Percentiles rank a stretch among this genome's conserved stretches.
Evolutionary conservation across 30 jellyfish, hydroid and myxozoan species (phyloP).

Genomic region (Aurelia sp.): DNA sequence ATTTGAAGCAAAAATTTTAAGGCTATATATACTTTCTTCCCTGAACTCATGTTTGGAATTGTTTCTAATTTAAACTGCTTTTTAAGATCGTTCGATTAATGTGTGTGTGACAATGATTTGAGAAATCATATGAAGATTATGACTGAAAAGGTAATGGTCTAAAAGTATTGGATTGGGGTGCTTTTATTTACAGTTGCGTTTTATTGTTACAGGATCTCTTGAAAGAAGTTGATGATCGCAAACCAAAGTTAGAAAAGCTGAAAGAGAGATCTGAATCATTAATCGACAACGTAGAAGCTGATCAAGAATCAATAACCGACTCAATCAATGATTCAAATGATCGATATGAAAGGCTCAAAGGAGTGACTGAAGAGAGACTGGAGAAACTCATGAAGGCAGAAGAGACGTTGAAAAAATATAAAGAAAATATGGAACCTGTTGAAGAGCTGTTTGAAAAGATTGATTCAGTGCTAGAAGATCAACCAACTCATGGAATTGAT

Average conservation of each 20-base stretch:
- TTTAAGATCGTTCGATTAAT: too few relatives aligned
- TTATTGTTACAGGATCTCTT: constrained; percentile 28
- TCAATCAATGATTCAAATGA: constrained; percentile 46
- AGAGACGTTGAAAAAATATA: constrained; percentile 40
- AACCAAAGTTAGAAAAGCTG: constrained; percentile 73
- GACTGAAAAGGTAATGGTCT: too few relatives aligned
- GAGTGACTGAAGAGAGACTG: constrained; percentile 34
- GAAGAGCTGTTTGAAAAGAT: constrained; percentile 82
- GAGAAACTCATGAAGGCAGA: constrained; percentile 37
- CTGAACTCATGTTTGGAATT: too few relatives aligned
- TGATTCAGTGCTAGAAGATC: constrained; percentile 38
- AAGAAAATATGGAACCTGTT: constrained; percentile 70
- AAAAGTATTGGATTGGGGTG: too few relatives aligned
- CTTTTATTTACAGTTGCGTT: neutral
- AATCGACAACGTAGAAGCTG: constrained; percentile 73
- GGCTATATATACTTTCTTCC: too few relatives aligned
- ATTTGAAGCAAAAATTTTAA: too few relatives aligned
- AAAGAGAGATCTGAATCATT: constrained; percentile 48
- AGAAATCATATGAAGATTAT: too few relatives aligned
- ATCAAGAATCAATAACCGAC: constrained; percentile 50
- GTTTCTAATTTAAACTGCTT: too few relatives aligned
- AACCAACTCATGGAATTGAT: constrained; percentile 69
- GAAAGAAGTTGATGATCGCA: constrained; percentile 60
- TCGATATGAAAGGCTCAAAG: constrained; percentile 42
- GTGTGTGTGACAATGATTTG: too few relatives aligned